Evolutionary conservation across 2,797 vertebrate species (phyloP).

Genomic region (Mormyrops boulengeri): DNA sequence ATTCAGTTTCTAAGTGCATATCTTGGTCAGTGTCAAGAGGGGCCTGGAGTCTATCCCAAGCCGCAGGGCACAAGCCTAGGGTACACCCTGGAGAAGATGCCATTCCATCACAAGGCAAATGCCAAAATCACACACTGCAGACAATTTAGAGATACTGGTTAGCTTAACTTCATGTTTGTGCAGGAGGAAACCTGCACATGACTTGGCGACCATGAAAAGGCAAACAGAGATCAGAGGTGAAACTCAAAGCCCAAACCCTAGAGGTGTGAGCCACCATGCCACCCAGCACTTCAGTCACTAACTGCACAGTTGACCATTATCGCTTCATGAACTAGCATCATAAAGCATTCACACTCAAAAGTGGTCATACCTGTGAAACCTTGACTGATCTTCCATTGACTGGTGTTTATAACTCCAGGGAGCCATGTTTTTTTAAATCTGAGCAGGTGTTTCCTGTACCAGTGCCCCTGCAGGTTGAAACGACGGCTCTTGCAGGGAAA

Average conservation of each 20-base stretch:
- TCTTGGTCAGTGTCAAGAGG: neutral
- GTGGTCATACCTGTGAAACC: neutral
- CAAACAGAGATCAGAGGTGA: neutral
- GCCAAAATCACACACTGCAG: neutral
- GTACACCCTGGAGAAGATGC: neutral
- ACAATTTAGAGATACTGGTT: neutral
- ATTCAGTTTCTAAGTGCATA: neutral
- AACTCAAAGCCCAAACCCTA: neutral
- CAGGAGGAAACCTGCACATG: neutral
- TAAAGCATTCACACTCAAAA: neutral
- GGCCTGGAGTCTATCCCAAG: neutral
- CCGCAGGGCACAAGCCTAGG: neutral
- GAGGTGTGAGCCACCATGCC: neutral
- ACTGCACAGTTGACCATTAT: neutral
- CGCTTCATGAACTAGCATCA: neutral
- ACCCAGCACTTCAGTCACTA: neutral
- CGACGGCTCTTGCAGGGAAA: constrained; percentile 34
- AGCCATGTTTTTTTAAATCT: neutral
- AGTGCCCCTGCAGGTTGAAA: neutral
- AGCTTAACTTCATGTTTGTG: neutral
- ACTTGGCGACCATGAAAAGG: neutral
- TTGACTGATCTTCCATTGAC: neutral
- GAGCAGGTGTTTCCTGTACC: constrained; percentile 12
- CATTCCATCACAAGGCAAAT: neutral
- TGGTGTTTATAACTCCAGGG: neutral